Conservation (phyloP, 23 tunicate genomes). For the Trididemnum nubilum region DNA sequence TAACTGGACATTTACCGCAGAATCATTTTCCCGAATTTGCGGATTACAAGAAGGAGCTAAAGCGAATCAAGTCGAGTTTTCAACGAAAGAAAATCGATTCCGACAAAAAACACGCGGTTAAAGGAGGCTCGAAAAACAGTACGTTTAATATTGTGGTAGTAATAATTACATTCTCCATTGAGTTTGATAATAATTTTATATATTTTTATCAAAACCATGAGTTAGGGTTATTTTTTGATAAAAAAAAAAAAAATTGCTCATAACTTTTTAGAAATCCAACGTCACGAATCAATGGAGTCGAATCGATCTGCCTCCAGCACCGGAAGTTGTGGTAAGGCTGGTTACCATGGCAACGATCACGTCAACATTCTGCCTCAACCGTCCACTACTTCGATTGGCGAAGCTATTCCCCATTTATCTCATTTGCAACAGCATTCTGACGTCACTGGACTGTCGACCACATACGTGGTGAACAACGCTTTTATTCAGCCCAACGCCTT, state of each 20-base stretch:
- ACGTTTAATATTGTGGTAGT: background rate
- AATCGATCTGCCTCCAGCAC: constrained; percentile 59
- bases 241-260: too few species aligned
- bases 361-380: constrained; percentile 27
- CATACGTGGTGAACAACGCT: constrained; percentile 12
- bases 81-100: constrained; percentile 63
- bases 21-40: constrained; percentile 50
- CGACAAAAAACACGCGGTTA: constrained; percentile 34
- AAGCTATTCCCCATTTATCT: constrained; percentile 12
- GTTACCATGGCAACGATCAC: constrained; percentile 43
- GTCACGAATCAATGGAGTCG: constrained; percentile 69
- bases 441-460: constrained; percentile 47
- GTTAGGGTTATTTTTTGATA: too few species aligned
- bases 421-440: constrained; percentile 59
- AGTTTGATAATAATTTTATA: too few species aligned
- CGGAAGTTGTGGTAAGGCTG: constrained; percentile 37
- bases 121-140: constrained; percentile 11
- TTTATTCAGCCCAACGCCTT: constrained; percentile 27
- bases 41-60: constrained; percentile 81
- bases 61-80: constrained; percentile 81
- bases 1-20: too few species aligned
- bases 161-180: too few species aligned
- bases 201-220: too few species aligned
- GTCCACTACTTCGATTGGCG: constrained; percentile 40
- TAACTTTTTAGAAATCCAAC: constrained; percentile 44